A percentile compares a stretch with the other conserved stretches of the same genome.
These are phyloP conservation scores for Synergus japonicus DNA, from an alignment of 2,888 invertebrate genomes.

Conservation along the genomic window DNA sequence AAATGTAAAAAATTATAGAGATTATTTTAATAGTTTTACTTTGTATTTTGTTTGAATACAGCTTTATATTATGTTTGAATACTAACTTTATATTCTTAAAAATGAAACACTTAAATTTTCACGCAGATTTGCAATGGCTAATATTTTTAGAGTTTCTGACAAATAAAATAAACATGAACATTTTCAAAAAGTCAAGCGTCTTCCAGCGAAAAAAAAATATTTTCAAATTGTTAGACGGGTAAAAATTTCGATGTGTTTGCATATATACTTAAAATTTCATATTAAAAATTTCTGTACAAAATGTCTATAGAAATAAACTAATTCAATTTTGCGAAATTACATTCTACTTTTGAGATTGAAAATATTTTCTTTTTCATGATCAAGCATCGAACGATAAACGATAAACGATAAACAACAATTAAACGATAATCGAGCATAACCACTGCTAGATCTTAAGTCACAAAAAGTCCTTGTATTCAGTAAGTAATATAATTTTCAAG, in stretches of 20 bases:
- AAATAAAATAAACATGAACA: neutral
- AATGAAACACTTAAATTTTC: neutral
- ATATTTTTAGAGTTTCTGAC: neutral
- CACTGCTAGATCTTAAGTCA: neutral
- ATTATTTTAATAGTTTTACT: neutral
- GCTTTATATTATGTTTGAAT: no score
- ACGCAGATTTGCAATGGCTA: neutral
- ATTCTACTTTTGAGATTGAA: neutral
- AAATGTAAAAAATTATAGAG: constrained; percentile 13
- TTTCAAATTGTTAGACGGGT: neutral
- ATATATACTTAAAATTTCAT: neutral
- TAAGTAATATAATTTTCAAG: neutral
- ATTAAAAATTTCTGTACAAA: no score
- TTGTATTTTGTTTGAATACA: no score
- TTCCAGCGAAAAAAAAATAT: neutral
- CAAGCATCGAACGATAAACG: neutral
- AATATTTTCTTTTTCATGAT: neutral
- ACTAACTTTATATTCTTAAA: neutral
- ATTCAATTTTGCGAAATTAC: neutral
- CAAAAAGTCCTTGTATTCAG: neutral
- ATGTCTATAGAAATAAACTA: no score
- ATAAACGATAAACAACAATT: neutral
- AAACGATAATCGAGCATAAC: neutral
- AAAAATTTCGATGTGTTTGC: neutral
- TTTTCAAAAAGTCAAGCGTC: neutral